These are phyloP conservation scores for Eptesicus fuscus DNA, from an alignment of 2,113 vertebrate species.

Conservation along the genomic window DNA sequence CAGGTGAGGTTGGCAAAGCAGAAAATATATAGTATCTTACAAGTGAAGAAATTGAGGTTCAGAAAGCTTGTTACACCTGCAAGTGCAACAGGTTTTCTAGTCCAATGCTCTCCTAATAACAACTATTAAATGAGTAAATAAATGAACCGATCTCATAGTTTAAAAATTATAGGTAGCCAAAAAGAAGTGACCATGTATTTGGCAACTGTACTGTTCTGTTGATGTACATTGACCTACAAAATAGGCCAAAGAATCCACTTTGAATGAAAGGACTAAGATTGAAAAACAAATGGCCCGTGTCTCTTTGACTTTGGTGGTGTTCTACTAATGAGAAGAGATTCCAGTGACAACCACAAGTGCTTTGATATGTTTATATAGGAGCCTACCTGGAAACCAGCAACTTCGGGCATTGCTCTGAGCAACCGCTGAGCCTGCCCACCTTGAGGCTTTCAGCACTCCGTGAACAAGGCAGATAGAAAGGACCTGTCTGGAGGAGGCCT, in stretches of 20 bases:
- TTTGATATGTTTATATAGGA: not conserved
- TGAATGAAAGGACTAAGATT: not conserved
- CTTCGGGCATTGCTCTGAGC: not conserved
- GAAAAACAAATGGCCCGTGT: not conserved
- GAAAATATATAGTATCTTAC: not conserved
- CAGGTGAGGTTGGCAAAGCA: not conserved
- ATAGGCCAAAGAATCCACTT: not conserved
- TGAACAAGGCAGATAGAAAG: not conserved
- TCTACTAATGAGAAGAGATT: not conserved
- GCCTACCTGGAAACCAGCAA: not conserved
- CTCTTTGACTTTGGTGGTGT: not conserved
- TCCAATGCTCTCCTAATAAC: not conserved
- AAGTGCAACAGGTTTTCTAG: not conserved
- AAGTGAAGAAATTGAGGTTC: not conserved
- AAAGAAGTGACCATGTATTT: constrained; percentile 6
- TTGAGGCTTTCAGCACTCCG: not conserved
- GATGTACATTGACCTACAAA: not conserved
- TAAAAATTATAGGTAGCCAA: not conserved
- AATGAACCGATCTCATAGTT: not conserved
- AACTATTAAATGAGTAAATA: constrained; percentile 25
- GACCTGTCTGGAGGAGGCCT: not conserved
- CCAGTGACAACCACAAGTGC: not conserved
- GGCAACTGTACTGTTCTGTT: not conserved
- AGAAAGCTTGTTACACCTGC: not conserved
- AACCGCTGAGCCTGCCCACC: not conserved